Evolutionary conservation across 2,113 vertebrate species (phyloP).

Genomic region (Scortum barcoo): DNA sequence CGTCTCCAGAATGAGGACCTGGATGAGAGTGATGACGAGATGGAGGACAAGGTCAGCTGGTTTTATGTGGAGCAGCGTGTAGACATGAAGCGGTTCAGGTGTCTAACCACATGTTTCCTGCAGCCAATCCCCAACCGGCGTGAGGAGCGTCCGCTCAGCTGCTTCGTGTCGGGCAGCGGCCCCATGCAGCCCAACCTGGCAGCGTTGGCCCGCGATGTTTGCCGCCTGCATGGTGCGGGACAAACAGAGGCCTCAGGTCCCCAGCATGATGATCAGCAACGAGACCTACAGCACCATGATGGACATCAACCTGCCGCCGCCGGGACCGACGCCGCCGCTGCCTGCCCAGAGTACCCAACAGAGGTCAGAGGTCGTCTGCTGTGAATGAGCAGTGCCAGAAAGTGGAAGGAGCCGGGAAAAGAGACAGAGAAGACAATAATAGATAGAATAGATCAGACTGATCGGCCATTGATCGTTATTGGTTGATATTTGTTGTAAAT

Average conservation of each 20-base stretch:
- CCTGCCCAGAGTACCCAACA: slow-evolving; percentile 88
- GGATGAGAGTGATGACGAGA: slow-evolving; percentile 96
- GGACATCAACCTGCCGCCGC: slow-evolving; percentile 85
- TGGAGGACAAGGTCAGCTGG: slow-evolving; percentile 92
- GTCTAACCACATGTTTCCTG: background rate
- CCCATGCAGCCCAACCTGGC: slow-evolving; percentile 84
- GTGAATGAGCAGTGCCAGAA: too few relatives aligned
- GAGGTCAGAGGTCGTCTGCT: slow-evolving; percentile 83
- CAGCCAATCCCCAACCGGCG: slow-evolving; percentile 94
- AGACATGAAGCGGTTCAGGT: rapidly evolving
- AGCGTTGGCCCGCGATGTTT: slow-evolving; percentile 89
- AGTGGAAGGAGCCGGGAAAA: too few relatives aligned
- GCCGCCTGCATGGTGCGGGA: slow-evolving; percentile 86
- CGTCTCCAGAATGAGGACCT: slow-evolving; percentile 93
- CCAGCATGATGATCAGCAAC: slow-evolving; percentile 90
- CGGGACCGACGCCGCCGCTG: slow-evolving; percentile 84
- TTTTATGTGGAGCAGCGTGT: rapidly evolving
- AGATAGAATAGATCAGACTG: too few relatives aligned
- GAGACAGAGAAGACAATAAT: too few relatives aligned
- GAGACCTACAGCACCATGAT: slow-evolving; percentile 94
- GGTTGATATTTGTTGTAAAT: too few relatives aligned
- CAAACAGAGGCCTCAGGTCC: slow-evolving; percentile 88
- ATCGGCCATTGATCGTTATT: too few relatives aligned
- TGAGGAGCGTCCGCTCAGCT: slow-evolving; percentile 95
- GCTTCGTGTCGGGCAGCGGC: slow-evolving; percentile 86